Conservation (phyloP, 1,140 invertebrate genomes). For the Augochlora pura region DNA sequence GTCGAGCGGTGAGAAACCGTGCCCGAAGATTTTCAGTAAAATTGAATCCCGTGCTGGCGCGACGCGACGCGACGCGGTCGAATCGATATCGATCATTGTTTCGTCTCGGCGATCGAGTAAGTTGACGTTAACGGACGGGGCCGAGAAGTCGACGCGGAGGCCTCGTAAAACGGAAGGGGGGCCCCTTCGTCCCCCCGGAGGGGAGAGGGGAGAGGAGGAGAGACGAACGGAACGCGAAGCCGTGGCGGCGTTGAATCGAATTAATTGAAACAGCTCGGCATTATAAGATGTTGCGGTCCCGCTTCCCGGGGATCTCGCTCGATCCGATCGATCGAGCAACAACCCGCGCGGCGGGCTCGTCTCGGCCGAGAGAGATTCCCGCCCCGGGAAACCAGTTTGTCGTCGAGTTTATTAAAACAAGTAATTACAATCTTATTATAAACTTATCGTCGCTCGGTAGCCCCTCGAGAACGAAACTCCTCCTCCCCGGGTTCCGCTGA, state of each 20-base stretch:
- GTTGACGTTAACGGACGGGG: constrained; percentile 45
- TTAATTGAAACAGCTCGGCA: constrained; percentile 1
- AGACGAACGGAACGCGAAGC: background rate
- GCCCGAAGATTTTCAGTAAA: background rate
- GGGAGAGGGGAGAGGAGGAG: too few species aligned
- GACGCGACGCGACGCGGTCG: background rate
- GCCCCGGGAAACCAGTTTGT: constrained; percentile 40
- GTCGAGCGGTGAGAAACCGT: too few species aligned
- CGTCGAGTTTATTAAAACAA: constrained; percentile 53
- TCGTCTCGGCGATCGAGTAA: constrained; percentile 32
- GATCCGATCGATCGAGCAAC: constrained; percentile 28
- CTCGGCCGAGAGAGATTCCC: background rate
- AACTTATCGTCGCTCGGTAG: constrained; percentile 23
- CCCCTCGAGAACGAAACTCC: background rate
- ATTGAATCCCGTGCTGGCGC: background rate
- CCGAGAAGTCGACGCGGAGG: constrained; percentile 6
- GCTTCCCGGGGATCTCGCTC: constrained; percentile 31
- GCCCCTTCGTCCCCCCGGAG: background rate
- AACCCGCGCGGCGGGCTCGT: background rate
- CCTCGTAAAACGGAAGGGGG: too few species aligned
- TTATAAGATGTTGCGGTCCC: background rate
- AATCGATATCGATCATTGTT: constrained; percentile 6
- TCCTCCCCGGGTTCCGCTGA: background rate
- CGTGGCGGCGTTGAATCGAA: constrained; percentile 4
- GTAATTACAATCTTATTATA: constrained; percentile 51